A percentile compares a stretch with the other conserved stretches of the same genome.
Evolutionary conservation across 2,888 invertebrate species (phyloP).

Genomic region (Eupelmus urozonus): DNA sequence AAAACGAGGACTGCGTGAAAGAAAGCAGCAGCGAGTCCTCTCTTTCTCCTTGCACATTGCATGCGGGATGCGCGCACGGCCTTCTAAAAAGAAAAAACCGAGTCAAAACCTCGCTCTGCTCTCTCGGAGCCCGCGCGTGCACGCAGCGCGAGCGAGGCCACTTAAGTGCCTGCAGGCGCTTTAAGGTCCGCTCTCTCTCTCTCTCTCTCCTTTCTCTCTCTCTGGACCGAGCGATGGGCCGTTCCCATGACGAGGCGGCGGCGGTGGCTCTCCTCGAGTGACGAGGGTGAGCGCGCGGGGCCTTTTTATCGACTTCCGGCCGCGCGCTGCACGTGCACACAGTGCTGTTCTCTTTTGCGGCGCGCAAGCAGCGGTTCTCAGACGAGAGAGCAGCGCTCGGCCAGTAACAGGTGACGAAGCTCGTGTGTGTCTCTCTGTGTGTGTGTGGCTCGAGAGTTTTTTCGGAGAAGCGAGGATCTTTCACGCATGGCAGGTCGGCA

Average conservation of each 20-base stretch:
- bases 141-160: constrained; percentile 62
- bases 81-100: constrained; percentile 34
- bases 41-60: constrained; percentile 1
- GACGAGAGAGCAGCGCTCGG: constrained; percentile 30
- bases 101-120: constrained; percentile 46
- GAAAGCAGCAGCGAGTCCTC: no score
- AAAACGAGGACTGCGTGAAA: not conserved
- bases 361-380: constrained; percentile 70
- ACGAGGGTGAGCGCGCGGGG: constrained; percentile 75
- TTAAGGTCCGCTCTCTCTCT: constrained; percentile 69
- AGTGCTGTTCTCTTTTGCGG: constrained; percentile 70
- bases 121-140: not conserved
- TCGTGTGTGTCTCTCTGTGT: not conserved
- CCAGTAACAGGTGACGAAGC: constrained; percentile 61
- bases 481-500: no score
- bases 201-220: no score
- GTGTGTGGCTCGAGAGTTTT: not conserved
- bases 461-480: not conserved
- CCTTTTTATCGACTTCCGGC: constrained; percentile 78
- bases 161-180: constrained; percentile 66
- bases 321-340: constrained; percentile 75
- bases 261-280: constrained; percentile 65
- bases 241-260: constrained; percentile 75
- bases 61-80: constrained; percentile 10
- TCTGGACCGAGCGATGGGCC: constrained; percentile 67